These are phyloP conservation scores for Argyrosomus japonicus DNA, from an alignment of 2,113 vertebrate species.

Conservation along the genomic window DNA sequence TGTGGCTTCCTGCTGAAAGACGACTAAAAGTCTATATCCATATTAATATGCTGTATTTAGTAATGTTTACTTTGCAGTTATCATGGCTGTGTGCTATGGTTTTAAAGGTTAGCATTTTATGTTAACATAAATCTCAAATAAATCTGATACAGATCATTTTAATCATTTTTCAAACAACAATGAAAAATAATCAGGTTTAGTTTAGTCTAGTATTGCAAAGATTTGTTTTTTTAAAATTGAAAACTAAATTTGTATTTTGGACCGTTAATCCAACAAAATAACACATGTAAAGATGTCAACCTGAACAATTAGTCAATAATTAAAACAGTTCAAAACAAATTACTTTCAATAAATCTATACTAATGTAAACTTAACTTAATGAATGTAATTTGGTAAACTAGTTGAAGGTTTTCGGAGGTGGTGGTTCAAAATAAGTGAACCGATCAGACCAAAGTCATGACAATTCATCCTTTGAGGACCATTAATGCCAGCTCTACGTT, in stretches of 20 bases:
- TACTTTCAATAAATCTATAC: too few relatives aligned
- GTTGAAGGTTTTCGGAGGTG: background rate
- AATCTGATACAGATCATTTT: background rate
- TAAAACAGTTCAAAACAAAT: too few relatives aligned
- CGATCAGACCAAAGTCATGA: background rate
- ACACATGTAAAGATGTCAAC: too few relatives aligned
- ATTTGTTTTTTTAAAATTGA: background rate
- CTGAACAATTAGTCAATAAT: too few relatives aligned
- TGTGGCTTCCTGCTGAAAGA: background rate
- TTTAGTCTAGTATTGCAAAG: background rate
- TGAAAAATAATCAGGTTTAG: too few relatives aligned
- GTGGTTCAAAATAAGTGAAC: background rate
- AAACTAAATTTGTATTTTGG: too few relatives aligned
- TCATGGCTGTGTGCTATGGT: background rate
- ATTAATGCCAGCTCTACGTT: background rate
- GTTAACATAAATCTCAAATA: background rate
- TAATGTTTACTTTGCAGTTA: too few relatives aligned
- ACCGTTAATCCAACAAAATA: too few relatives aligned
- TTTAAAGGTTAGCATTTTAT: background rate
- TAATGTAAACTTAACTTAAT: too few relatives aligned
- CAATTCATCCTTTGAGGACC: background rate
- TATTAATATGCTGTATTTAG: background rate
- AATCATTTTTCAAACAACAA: too few relatives aligned
- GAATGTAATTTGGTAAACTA: too few relatives aligned
- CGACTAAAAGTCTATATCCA: background rate